Conservation (phyloP, 2,113 vertebrate species). For the Athene cunicularia region DNA sequence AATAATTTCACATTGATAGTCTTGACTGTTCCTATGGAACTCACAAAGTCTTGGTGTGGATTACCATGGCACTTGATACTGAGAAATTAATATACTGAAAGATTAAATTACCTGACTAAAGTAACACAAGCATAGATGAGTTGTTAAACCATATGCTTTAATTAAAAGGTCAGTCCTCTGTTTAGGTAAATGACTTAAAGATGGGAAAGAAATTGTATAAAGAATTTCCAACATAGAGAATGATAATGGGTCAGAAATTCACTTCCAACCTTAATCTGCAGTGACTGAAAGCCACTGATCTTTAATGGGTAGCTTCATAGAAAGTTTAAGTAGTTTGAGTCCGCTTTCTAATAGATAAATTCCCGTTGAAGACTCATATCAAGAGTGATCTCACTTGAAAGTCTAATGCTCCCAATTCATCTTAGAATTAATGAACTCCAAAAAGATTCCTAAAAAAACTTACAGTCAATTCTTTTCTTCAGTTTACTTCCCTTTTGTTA, state of each 20-base stretch:
- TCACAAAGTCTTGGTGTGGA: neutral
- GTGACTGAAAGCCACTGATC: neutral
- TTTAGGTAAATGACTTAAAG: neutral
- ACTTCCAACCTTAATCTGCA: neutral
- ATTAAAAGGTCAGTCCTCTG: neutral
- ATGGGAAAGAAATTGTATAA: neutral
- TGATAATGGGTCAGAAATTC: neutral
- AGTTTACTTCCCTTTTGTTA: constrained; percentile 5
- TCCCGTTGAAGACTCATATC: neutral
- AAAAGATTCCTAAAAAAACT: neutral
- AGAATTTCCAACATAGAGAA: neutral
- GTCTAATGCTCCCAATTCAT: neutral
- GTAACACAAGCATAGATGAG: neutral
- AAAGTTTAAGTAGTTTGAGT: neutral
- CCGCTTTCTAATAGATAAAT: constrained; percentile 8
- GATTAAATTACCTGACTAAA: neutral
- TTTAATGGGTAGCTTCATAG: neutral
- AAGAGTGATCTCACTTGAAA: neutral
- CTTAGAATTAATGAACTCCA: constrained; percentile 13
- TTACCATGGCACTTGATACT: neutral
- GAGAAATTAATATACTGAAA: neutral
- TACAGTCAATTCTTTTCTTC: neutral
- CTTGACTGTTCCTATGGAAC: neutral
- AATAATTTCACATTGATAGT: neutral
- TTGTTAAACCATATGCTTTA: neutral